Evolutionary conservation across 1,140 invertebrate genomes (phyloP), one percentile per base, ranked within the genome.

Genomic region (Drosophila sturtevanti): DNA sequence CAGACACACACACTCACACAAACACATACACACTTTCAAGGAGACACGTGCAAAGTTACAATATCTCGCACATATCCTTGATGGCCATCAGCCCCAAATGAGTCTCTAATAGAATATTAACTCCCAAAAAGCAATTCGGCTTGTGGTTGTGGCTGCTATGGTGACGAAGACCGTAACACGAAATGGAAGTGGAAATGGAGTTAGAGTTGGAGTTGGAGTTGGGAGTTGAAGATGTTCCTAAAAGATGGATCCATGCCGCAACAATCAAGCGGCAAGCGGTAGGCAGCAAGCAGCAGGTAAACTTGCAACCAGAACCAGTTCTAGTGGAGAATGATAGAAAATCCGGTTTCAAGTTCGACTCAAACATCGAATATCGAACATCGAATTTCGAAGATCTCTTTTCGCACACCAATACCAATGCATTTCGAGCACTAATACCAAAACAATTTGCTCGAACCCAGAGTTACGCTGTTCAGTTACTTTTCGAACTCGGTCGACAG

Each of bases 61-160:
- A 54, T 71, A 51, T 48, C 41, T 44, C 16, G 16, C 41, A 63
- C 77, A 79, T 71, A 82, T 90, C 78, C 82, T 91, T 81, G 73
- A 84, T 91, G 76, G 80, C 76, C 89, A 90, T 91, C 86, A 81
- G 80, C 70, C 41, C 41, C 90, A 91, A 91, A 91, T 91, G 82
- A 91, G 81, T 74, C 87, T 78, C 84, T 91, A 91, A 91, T 91
- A 90, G 90, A 91, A 89, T 90, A 91, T 91, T 91, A 91, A 90
- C 90, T 81, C 73, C 71, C 72, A 72, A 77, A 82, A 82, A 85
- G 71, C 84, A 72, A 79, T 78, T 79, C 65, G 72, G 63, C 48
- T 52, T 72, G 75, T 79, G 65, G 74, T 70, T 71, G 59, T 56
- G 68, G 54, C 54, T 56, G 52, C 18, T 12, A 27, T n/a, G 21